Evolutionary conservation across 2,888 invertebrate genomes (phyloP), one percentile per base, ranked within the genome.

Genomic region (Iphiclides podalirius): DNA sequence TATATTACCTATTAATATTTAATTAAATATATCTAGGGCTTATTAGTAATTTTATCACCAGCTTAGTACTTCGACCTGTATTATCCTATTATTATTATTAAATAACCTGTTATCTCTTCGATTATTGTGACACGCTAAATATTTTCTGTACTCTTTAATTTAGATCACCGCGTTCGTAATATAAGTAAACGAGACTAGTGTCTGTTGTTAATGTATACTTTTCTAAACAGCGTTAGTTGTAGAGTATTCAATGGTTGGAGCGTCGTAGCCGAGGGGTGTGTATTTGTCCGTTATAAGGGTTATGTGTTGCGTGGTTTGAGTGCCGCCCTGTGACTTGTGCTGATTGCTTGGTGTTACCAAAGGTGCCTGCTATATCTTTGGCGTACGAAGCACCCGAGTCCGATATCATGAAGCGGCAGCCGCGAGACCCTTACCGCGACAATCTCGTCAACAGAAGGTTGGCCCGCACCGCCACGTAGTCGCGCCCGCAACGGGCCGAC

Each of bases 371-470:
- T 92, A 98, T 98, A 92, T 98, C 98, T 90, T 94, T 98, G 93
- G 98, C 98, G 91, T 98, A 98, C 92, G 98, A 98, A 93, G 96
- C 96, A 91, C 96, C 98, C 90, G 98, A 98, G 93, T 96, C 96
- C 89, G 98, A 98, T 94, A 98, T 98, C 91, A 98, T 98, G 98
- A 98, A 98, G 94, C 94, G 98, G 89, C 95, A 96, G 92, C 98
- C 98, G 80, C 94, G 98, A 92, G 95, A 98, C 93, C 97, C 98
- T 83, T 94, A 96, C 92, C 95, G 95, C 91, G 98, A 98, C 94
- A 98, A 98, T 93, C 95, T 98, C 92, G 98, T 98, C 89, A 98
- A 98, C 92, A 96, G 96, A 94, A 97, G 98, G 96, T 97, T 92
- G 92, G 93, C 77, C 68, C 59, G 74, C 75, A 77, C 75, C 52